Percentiles rank a stretch among this genome's conserved stretches.
Conservation (phyloP, 2,113 vertebrate species). For the Hylia prasina region DNA sequence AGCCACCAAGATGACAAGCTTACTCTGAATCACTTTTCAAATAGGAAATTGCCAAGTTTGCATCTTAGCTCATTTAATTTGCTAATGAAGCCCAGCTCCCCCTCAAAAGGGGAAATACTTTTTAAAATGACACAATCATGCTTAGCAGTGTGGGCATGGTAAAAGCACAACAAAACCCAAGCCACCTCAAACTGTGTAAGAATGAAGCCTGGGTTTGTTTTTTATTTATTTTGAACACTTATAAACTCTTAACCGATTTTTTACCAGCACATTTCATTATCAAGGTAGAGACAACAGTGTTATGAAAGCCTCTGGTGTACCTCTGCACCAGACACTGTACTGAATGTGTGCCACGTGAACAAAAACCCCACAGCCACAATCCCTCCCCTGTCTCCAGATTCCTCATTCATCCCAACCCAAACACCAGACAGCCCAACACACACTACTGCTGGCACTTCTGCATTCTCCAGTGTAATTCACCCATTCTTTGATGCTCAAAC, state of each 20-base stretch:
- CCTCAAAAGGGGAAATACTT: not conserved
- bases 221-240: not conserved
- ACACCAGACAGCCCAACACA: not conserved
- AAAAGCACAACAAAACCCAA: not conserved
- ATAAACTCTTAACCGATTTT: not conserved
- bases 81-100: not conserved
- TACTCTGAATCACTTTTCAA: not conserved
- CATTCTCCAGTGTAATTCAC: not conserved
- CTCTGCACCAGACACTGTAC: not conserved
- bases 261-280: not conserved
- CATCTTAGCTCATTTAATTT: constrained; percentile 1
- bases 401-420: not conserved
- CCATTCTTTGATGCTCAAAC: not conserved
- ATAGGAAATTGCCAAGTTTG: not conserved
- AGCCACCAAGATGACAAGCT: not conserved
- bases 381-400: not conserved
- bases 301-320: not conserved
- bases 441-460: not conserved
- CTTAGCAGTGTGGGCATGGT: not conserved
- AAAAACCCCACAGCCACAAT: not conserved
- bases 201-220: not conserved
- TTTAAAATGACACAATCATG: not conserved
- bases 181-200: not conserved
- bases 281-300: not conserved
- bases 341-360: not conserved